Percentiles rank a stretch among this genome's conserved stretches.
Evolutionary conservation across 1,140 invertebrate genomes (phyloP).

Genomic region (Caenorhabditis brenneri): DNA sequence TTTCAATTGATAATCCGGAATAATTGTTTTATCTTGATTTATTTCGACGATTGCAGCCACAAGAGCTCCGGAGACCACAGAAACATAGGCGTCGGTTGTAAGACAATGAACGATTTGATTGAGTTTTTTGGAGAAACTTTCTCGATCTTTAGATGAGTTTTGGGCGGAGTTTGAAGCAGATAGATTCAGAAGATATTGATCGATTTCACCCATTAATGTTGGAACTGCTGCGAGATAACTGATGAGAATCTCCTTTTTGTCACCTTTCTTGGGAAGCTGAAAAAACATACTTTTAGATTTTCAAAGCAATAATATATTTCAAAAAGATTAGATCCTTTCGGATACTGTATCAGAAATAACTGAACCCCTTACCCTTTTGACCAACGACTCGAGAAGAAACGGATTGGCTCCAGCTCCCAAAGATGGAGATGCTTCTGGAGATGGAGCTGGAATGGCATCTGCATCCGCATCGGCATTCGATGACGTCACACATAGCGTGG

Average conservation of each 20-base stretch:
- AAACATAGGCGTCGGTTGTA: conserved; percentile 56
- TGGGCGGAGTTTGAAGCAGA: conserved; percentile 4
- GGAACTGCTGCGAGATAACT: conserved; percentile 25
- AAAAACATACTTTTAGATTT: background rate
- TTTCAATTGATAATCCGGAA: conserved; percentile 81
- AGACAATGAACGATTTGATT: conserved; percentile 27
- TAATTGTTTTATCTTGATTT: conserved; percentile 79
- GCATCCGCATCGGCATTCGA: background rate
- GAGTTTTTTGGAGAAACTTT: conserved; percentile 11
- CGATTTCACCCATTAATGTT: conserved; percentile 30
- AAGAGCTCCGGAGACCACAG: conserved; percentile 87
- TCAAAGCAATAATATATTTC: no score
- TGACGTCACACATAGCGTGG: conserved; percentile 1
- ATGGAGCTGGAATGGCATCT: conserved; percentile 8
- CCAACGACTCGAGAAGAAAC: background rate
- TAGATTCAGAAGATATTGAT: conserved; percentile 32
- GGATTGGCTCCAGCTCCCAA: conserved; percentile 9
- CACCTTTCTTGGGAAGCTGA: conserved; percentile 23
- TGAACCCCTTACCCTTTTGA: conserved; percentile 22
- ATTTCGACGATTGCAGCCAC: conserved; percentile 83
- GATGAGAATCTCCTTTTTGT: conserved; percentile 24
- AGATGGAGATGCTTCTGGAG: background rate
- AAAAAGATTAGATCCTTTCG: no score
- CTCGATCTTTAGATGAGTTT: conserved; percentile 15
- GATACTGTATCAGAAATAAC: no score